These are phyloP conservation scores for Neocrepidodera transversa DNA, from an alignment of 2,888 invertebrate genomes.

Conservation along the genomic window DNA sequence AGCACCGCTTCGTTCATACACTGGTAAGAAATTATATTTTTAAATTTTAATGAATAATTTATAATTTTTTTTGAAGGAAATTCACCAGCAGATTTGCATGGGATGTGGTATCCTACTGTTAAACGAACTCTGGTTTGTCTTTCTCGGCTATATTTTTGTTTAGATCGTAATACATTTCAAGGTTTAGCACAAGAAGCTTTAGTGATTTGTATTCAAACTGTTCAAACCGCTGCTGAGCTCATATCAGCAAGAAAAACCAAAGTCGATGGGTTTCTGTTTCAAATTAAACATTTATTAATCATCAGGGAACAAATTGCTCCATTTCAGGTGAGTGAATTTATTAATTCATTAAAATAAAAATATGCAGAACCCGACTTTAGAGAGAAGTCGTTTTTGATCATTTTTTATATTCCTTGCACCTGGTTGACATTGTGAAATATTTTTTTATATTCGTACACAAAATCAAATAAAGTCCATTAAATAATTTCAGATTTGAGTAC, in stretches of 20 bases:
- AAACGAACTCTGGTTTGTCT: conserved; percentile 92
- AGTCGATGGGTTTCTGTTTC: conserved; percentile 96
- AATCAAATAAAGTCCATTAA: no score
- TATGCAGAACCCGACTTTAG: no score
- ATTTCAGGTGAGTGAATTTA: conserved; percentile 79
- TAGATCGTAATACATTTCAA: conserved; percentile 95
- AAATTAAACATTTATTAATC: conserved; percentile 96
- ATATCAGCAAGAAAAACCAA: conserved; percentile 76
- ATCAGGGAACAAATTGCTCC: conserved; percentile 97
- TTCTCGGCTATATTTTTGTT: conserved; percentile 89
- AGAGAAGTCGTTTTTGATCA: no score
- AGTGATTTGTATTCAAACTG: conserved; percentile 88
- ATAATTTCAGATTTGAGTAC: no score
- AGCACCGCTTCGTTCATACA: conserved; percentile 60
- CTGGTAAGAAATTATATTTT: conserved; percentile 48
- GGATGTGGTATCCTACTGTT: conserved; percentile 99
- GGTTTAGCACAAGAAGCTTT: conserved; percentile 94
- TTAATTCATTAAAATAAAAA: no score
- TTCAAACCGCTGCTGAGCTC: conserved; percentile 79
- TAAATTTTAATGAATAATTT: not conserved
- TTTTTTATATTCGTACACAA: no score
- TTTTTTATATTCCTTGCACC: no score
- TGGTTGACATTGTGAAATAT: no score
- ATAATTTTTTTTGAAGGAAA: conserved; percentile 43
- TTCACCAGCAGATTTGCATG: conserved; percentile 85